phyloP scores from a whole-genome alignment of 2,888 invertebrate species.

The Dinocampus coccinellae region DNA sequence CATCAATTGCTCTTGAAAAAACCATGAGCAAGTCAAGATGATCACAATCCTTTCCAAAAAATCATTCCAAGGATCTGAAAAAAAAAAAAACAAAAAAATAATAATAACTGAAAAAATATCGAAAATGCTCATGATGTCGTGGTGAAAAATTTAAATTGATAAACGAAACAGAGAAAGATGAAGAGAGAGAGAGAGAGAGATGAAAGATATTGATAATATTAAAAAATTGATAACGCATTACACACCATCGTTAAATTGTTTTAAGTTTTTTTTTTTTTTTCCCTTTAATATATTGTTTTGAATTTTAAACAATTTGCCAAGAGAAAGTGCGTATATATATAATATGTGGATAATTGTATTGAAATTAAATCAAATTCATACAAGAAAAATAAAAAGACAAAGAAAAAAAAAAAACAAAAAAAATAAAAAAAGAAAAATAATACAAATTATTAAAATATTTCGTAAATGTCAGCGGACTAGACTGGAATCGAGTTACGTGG shows the following conservation, averaged over 20 bases:
- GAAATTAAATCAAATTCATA: constrained; percentile 1
- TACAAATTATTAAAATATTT: constrained; percentile 20
- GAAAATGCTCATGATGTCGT: too few species aligned
- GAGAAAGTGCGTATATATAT: neutral
- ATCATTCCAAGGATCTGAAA: too few species aligned
- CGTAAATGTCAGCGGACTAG: constrained; percentile 21
- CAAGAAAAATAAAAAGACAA: constrained; percentile 11
- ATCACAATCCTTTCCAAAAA: too few species aligned
- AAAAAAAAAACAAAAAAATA: too few species aligned
- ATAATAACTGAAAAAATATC: too few species aligned
- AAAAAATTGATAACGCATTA: neutral
- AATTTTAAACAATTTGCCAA: neutral
- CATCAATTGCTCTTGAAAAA: too few species aligned
- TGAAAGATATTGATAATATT: too few species aligned
- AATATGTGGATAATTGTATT: neutral
- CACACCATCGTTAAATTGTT: neutral
- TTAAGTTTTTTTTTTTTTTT: neutral
- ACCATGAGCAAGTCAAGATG: too few species aligned
- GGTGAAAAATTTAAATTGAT: too few species aligned
- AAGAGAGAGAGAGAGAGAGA: too few species aligned
- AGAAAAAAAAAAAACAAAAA: too few species aligned
- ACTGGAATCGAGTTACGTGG: constrained; percentile 21
- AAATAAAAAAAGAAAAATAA: constrained; percentile 28
- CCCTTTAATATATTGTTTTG: neutral
- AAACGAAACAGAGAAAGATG: too few species aligned